These are phyloP conservation scores for Astropecten irregularis DNA, from an alignment of 53 echinoderm and acorn worm species.

Conservation along the genomic window DNA sequence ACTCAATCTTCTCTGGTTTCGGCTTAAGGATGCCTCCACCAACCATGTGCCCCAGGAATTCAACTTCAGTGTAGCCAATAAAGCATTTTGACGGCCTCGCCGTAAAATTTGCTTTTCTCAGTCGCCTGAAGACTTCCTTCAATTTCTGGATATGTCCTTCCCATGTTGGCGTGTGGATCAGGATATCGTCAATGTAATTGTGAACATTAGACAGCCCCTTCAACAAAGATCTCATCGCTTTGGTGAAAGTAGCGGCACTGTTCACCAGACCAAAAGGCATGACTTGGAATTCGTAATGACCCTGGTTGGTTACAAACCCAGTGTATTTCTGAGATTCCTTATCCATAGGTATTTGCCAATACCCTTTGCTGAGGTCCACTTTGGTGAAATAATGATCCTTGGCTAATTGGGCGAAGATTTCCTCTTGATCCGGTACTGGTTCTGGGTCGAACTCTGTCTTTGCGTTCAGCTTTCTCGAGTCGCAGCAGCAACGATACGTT, in stretches of 20 bases:
- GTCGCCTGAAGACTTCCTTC: slow-evolving; percentile 31
- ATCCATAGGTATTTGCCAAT: slow-evolving; percentile 68
- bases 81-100: background rate
- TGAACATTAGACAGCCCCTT: slow-evolving; percentile 57
- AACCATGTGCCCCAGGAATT: slow-evolving; percentile 61
- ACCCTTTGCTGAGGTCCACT: slow-evolving; percentile 62
- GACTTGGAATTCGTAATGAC: slow-evolving; percentile 48
- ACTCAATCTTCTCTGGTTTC: slow-evolving; percentile 53
- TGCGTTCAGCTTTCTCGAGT: slow-evolving; percentile 44
- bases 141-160: slow-evolving; percentile 44
- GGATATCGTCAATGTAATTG: slow-evolving; percentile 61
- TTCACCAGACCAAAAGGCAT: slow-evolving; percentile 85
- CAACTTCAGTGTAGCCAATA: slow-evolving; percentile 10
- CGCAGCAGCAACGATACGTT: slow-evolving; percentile 49
- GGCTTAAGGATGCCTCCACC: slow-evolving; percentile 38
- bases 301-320: slow-evolving; percentile 26
- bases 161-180: slow-evolving; percentile 56
- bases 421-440: slow-evolving; percentile 64
- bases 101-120: background rate
- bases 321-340: slow-evolving; percentile 44
- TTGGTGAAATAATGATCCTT: slow-evolving; percentile 55
- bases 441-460: slow-evolving; percentile 39
- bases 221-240: slow-evolving; percentile 60
- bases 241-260: slow-evolving; percentile 65
- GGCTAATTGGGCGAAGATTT: slow-evolving; percentile 57